Conservation (phyloP, 2,113 vertebrate species). For the Mastomys coucha region DNA sequence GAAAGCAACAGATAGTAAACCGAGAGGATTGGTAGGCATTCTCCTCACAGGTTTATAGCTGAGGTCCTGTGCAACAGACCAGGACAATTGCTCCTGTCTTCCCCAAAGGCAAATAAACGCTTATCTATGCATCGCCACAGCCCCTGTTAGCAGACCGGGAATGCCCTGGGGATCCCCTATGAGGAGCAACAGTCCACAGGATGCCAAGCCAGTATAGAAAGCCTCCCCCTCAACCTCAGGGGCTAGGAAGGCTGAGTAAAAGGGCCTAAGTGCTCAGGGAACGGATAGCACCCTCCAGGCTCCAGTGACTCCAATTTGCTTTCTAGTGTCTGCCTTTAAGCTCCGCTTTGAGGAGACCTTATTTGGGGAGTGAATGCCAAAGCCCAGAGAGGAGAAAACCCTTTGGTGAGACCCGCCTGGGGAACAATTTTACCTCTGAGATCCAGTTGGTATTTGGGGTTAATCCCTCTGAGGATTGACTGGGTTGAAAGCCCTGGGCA, state of each 20-base stretch:
- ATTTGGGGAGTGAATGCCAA: slow-evolving; percentile 73
- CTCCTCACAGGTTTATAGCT: background rate
- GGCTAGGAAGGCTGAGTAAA: background rate
- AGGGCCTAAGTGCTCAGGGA: background rate
- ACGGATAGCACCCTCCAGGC: background rate
- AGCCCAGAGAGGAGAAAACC: slow-evolving; percentile 64
- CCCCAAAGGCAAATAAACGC: background rate
- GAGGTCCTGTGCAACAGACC: background rate
- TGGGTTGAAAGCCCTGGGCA: slow-evolving; percentile 68
- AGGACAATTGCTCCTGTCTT: background rate
- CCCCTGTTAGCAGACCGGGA: background rate
- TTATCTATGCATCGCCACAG: too few species aligned
- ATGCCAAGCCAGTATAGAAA: too few species aligned
- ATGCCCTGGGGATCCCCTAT: background rate
- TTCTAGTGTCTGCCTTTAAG: slow-evolving; percentile 47
- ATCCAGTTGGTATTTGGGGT: slow-evolving; percentile 77
- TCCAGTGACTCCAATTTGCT: slow-evolving; percentile 45
- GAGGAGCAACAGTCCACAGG: background rate
- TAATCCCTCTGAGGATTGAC: slow-evolving; percentile 78
- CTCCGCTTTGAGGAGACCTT: slow-evolving; percentile 68
- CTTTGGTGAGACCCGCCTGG: slow-evolving; percentile 66
- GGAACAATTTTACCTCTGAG: slow-evolving; percentile 75
- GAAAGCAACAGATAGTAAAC: slow-evolving; percentile 28
- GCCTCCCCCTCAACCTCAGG: accelerated
- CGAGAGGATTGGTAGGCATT: background rate